These are phyloP conservation scores for Oxyscelio sp. DNA, from an alignment of 2,888 invertebrate species.

Conservation along the genomic window DNA sequence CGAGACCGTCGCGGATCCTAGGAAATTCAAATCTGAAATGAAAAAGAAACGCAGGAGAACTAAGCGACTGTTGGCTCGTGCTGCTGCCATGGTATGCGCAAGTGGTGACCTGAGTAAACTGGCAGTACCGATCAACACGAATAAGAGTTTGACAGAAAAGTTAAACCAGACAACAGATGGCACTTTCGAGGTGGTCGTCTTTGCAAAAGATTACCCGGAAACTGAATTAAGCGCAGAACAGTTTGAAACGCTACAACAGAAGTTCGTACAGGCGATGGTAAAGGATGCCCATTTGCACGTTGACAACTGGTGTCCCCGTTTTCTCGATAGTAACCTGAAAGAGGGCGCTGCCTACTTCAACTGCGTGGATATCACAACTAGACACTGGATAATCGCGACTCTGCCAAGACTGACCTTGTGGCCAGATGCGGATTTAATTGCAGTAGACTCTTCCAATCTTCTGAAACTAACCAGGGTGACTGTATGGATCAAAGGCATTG, in stretches of 20 bases:
- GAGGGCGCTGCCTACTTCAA: constrained; percentile 19
- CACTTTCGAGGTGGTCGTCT: constrained; percentile 15
- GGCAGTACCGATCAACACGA: neutral
- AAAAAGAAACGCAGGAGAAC: constrained; percentile 27
- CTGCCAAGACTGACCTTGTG: constrained; percentile 23
- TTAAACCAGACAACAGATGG: neutral
- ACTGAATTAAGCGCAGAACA: constrained; percentile 25
- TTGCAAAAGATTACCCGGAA: constrained; percentile 27
- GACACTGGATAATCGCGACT: constrained; percentile 42
- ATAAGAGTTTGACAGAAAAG: neutral
- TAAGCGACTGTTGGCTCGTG: constrained; percentile 23
- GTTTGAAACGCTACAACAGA: neutral
- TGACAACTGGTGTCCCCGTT: constrained; percentile 49
- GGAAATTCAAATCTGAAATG: neutral
- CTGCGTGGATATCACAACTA: constrained; percentile 23
- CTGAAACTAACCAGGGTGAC: constrained; percentile 17
- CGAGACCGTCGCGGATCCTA: neutral
- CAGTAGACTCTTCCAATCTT: constrained; percentile 26
- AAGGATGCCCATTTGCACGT: constrained; percentile 15
- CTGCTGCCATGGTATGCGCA: constrained; percentile 7
- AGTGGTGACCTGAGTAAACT: constrained; percentile 27
- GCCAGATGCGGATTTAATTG: constrained; percentile 23
- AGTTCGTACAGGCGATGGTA: constrained; percentile 15
- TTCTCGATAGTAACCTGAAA: constrained; percentile 13
- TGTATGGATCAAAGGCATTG: constrained; percentile 1